phyloP scores from a whole-genome alignment of 2,113 vertebrate genomes.

The Prunella fulvescens region DNA sequence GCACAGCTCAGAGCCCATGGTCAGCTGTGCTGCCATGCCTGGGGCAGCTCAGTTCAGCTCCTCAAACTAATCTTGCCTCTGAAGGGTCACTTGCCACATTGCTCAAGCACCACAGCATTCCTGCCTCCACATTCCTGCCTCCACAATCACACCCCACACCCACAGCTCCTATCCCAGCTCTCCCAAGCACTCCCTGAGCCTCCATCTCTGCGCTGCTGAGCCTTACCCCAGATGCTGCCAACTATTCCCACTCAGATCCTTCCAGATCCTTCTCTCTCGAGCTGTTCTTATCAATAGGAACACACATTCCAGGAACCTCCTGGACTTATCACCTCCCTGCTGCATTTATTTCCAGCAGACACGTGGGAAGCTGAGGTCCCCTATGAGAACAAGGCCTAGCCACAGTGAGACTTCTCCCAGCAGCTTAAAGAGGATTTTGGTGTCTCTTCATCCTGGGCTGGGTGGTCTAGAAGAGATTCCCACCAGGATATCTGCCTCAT shows the following conservation, averaged over 20 bases:
- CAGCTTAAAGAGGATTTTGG: not conserved
- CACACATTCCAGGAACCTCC: not conserved
- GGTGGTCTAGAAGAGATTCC: not conserved
- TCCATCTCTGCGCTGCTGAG: not conserved
- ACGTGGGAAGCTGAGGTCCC: not conserved
- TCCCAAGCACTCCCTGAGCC: not conserved
- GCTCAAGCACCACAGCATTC: slow-evolving; percentile 23
- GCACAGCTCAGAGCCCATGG: not conserved
- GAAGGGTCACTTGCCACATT: not conserved
- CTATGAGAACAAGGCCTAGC: not conserved
- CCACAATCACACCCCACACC: slow-evolving; percentile 38
- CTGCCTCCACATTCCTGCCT: slow-evolving; percentile 17
- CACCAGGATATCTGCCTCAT: not conserved
- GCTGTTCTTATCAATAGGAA: not conserved
- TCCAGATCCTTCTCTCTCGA: not conserved
- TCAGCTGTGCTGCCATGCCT: not conserved
- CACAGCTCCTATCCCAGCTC: not conserved
- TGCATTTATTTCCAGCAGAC: not conserved
- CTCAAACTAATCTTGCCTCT: not conserved
- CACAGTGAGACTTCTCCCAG: not conserved
- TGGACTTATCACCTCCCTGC: not conserved
- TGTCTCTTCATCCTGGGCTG: not conserved
- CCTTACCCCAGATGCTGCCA: not conserved
- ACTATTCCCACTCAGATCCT: not conserved
- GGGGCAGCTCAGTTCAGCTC: not conserved